Conservation (phyloP, 2,797 vertebrate species). For the Coregonus sp. region DNA sequence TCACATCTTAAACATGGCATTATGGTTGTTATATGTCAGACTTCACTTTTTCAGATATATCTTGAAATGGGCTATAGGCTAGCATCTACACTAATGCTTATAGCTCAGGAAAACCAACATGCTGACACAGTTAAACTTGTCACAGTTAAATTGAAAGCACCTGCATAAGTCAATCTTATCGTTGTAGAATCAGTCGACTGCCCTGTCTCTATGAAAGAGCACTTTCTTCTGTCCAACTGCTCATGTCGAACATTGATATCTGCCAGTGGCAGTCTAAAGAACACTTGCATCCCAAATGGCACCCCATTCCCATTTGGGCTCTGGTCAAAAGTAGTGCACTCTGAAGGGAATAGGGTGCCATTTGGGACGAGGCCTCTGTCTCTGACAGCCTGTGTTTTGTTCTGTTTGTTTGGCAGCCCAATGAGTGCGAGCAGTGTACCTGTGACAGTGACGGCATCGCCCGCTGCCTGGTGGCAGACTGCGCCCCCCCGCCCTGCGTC, state of each 20-base stretch:
- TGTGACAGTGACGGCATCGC: constrained; percentile 83
- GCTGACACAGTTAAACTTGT: not conserved
- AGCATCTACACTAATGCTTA: not conserved
- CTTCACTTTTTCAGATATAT: not conserved
- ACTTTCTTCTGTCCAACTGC: not conserved
- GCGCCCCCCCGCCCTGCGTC: constrained; percentile 83
- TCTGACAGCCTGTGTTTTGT: not conserved
- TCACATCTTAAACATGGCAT: not conserved
- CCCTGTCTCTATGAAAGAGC: not conserved
- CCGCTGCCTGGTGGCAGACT: constrained; percentile 83
- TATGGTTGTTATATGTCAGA: not conserved
- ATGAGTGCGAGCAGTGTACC: constrained; percentile 84
- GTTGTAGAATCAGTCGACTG: not conserved
- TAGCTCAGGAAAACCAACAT: not conserved
- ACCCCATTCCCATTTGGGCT: no score
- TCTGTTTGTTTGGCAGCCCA: constrained; percentile 70
- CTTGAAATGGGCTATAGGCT: not conserved
- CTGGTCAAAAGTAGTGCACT: no score
- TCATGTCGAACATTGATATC: not conserved
- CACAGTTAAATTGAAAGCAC: not conserved
- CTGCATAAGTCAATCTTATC: not conserved
- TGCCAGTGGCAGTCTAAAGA: not conserved
- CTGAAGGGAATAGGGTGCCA: not conserved
- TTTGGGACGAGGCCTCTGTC: not conserved
- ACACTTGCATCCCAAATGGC: not conserved